Evolutionary conservation across 1,140 invertebrate species (phyloP), one percentile per base, ranked within the genome.

Genomic region (Cydia amplana): DNA sequence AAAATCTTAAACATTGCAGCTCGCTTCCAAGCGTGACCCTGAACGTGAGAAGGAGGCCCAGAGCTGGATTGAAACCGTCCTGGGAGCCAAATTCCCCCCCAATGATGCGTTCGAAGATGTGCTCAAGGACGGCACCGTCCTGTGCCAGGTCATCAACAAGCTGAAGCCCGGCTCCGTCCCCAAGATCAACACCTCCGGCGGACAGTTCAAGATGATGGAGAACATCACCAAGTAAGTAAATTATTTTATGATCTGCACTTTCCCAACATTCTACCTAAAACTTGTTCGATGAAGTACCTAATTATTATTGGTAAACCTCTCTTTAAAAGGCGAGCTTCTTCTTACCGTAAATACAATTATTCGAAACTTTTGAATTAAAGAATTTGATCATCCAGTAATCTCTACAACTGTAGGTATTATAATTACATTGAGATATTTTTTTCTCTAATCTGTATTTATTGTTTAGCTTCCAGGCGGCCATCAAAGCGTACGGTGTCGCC

Each of bases 201-300:
- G 96, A 85, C 97, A 98, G 85, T 99, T 98, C 95, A 98, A 98
- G 87, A 95, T 98, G 95, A 98, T 98, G 97, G 97, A 99, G 93
- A 99, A 99, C 94, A 97, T 98, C 87, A 97, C 96, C 93, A 95
- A 96, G 95, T 96, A 92, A 94, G 94, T 80, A 70, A 28, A 79
- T 65, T 55, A 72, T 63, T 28, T 46, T 63, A 51, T n/a, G 12
- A 43, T 4, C 18, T 72, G 20, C 51, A 65, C 18, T 67, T 65
- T 65, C 55, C 32, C 36, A 28, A 28, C 23, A 65, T 60, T 75
- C 55, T 63, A 60, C 23, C 72, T 28, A 1, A 46, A 64, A 23
- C 20, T 14, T 43, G 40, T 43, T 43, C 40, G 12, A 43, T 32
- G 4, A 32, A 6, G 5, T 32, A n/a, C n/a, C n/a, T n/a, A n/a